Evolutionary conservation across 1,140 invertebrate species (phyloP).

Genomic region (Wiebesia pumilae): DNA sequence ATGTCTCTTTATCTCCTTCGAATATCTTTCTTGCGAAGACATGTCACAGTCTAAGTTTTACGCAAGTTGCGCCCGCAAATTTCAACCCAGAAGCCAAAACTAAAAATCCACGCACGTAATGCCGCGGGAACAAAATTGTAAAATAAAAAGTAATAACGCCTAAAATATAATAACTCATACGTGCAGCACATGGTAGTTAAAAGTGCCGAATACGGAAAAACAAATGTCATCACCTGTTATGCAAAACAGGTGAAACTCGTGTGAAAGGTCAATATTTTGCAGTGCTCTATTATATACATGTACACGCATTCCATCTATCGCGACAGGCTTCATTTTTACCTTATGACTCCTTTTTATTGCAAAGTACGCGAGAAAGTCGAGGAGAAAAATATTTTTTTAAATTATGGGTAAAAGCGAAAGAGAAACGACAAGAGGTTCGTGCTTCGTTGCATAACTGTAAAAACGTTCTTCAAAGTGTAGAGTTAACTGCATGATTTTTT

Average conservation of each 20-base stretch:
- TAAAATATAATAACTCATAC: slow-evolving; percentile 3
- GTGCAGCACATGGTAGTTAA: neutral
- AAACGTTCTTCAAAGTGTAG: neutral
- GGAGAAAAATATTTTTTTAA: neutral
- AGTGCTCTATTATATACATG: neutral
- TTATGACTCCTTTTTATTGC: neutral
- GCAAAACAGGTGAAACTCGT: slow-evolving; percentile 20
- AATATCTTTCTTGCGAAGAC: neutral
- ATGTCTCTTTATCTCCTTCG: neutral
- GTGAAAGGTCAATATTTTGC: slow-evolving; percentile 28
- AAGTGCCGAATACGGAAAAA: slow-evolving; percentile 22
- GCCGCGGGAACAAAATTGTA: neutral
- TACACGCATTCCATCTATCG: neutral
- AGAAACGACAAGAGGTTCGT: neutral
- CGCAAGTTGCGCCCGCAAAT: neutral
- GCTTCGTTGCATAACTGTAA: neutral
- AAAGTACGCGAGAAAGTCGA: neutral
- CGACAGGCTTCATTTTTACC: neutral
- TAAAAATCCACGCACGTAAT: neutral
- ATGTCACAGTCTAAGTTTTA: neutral
- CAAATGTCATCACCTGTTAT: slow-evolving; percentile 27
- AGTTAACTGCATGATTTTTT: neutral
- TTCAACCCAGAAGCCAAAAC: neutral
- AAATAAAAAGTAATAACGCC: neutral
- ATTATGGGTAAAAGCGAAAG: neutral